Percentiles rank a stretch among this genome's conserved stretches.
Evolutionary conservation across 2,888 invertebrate genomes (phyloP).

Genomic region (Eupithecia subumbrata): DNA sequence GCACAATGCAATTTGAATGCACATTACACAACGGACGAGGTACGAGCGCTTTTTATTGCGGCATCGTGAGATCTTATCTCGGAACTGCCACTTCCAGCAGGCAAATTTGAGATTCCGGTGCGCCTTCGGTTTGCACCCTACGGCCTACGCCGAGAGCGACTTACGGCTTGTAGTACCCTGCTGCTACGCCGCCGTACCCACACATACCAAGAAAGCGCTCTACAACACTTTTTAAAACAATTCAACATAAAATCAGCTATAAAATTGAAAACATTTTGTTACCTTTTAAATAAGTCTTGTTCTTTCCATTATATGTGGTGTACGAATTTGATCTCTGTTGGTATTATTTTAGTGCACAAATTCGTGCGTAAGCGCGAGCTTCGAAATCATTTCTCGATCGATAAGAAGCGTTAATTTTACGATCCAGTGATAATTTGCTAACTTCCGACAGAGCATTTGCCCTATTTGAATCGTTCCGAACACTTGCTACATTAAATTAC

Average conservation of each 20-base stretch:
- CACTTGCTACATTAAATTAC: slow-evolving; percentile 78
- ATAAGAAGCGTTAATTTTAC: slow-evolving; percentile 84
- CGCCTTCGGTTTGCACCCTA: slow-evolving; percentile 66
- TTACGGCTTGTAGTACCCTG: slow-evolving; percentile 54
- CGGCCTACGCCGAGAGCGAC: slow-evolving; percentile 58
- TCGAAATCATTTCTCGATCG: slow-evolving; percentile 80
- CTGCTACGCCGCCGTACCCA: slow-evolving; percentile 57
- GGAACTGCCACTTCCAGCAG: slow-evolving; percentile 83
- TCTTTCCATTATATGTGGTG: slow-evolving; percentile 54
- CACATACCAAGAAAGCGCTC: slow-evolving; percentile 68
- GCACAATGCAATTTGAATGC: slow-evolving; percentile 85
- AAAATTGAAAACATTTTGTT: slow-evolving; percentile 84
- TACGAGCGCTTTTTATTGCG: slow-evolving; percentile 83
- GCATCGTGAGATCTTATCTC: slow-evolving; percentile 84
- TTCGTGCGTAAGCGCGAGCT: slow-evolving; percentile 56
- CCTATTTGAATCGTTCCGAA: slow-evolving; percentile 80
- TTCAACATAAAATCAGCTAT: slow-evolving; percentile 83
- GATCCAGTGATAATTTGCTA: slow-evolving; percentile 84
- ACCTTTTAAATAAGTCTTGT: slow-evolving; percentile 82
- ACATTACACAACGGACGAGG: slow-evolving; percentile 84
- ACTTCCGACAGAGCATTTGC: slow-evolving; percentile 81
- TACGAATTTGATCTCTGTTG: slow-evolving; percentile 69
- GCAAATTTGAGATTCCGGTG: slow-evolving; percentile 80
- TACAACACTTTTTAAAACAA: slow-evolving; percentile 76
- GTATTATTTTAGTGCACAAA: slow-evolving; percentile 60